A percentile compares a stretch with the other conserved stretches of the same genome.
phyloP scores from a whole-genome alignment of 1,140 invertebrate genomes.

The Macrobrachium rosenbergii region DNA sequence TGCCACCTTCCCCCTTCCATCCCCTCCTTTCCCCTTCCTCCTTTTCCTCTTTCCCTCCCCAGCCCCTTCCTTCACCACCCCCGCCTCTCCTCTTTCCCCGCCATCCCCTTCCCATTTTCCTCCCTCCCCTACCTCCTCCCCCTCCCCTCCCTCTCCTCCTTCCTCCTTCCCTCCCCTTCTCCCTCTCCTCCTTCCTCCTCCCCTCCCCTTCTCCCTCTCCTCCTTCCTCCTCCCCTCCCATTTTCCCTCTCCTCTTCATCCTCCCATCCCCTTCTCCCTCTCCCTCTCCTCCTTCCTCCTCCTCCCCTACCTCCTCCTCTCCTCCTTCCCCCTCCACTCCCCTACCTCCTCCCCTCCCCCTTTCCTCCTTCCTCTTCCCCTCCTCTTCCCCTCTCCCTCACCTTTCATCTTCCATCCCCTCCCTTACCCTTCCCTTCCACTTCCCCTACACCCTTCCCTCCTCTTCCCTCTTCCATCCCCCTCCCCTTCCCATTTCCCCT shows the following conservation, averaged over 20 bases:
- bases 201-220: too few relatives aligned
- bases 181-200: background rate
- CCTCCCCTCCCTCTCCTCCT: background rate
- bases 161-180: constrained; percentile 12
- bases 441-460: too few relatives aligned
- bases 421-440: too few relatives aligned
- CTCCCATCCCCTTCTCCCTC: background rate
- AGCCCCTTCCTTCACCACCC: background rate
- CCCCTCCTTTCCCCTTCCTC: background rate
- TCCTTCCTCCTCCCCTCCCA: background rate
- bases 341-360: too few relatives aligned
- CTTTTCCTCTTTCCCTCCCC: background rate
- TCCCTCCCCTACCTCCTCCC: background rate
- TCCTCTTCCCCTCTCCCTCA: background rate
- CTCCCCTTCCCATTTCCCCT: too few relatives aligned
- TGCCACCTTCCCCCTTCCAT: background rate
- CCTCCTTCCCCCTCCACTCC: too few relatives aligned
- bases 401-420: too few relatives aligned
- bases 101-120: background rate
- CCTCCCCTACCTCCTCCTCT: too few relatives aligned
- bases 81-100: background rate
- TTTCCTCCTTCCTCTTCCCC: background rate
- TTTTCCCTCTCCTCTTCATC: background rate
- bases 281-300: background rate
- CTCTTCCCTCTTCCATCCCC: too few relatives aligned